phyloP scores from a whole-genome alignment of 2,113 vertebrate genomes.

The Ammodytes marinus region DNA sequence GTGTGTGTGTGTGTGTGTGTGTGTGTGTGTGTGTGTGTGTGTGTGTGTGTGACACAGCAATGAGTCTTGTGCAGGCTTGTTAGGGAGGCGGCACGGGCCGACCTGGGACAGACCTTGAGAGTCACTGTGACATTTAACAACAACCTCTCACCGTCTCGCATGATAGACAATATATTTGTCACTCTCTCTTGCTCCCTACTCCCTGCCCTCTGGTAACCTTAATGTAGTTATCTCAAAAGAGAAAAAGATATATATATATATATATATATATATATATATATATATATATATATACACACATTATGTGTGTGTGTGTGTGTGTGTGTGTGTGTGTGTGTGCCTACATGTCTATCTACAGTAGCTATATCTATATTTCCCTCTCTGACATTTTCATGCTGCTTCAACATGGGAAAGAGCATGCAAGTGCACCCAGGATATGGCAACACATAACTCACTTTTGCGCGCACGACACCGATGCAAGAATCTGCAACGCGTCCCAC shows the following conservation, averaged over 20 bases:
- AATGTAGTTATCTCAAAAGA: slow-evolving; percentile 10
- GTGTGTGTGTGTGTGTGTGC: slow-evolving; percentile 22
- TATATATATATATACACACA: too few species aligned
- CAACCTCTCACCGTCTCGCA: slow-evolving; percentile 37
- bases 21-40: background rate
- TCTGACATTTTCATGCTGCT: slow-evolving; percentile 23
- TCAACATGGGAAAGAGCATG: slow-evolving; percentile 1
- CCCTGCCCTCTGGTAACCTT: slow-evolving; percentile 33
- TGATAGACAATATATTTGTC: slow-evolving; percentile 57
- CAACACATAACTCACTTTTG: slow-evolving; percentile 37
- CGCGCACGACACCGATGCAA: background rate
- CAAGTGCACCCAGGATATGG: slow-evolving; percentile 13
- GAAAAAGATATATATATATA: slow-evolving; percentile 33
- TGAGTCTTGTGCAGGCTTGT: slow-evolving; percentile 1
- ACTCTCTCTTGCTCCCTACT: slow-evolving; percentile 7
- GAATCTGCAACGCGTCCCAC: slow-evolving; percentile 11
- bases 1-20: background rate
- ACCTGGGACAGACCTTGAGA: slow-evolving; percentile 54
- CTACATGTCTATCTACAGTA: slow-evolving; percentile 4
- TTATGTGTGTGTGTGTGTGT: background rate
- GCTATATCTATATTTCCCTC: slow-evolving; percentile 3
- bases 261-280: too few species aligned
- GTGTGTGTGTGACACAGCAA: slow-evolving; percentile 9
- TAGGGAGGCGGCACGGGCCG: background rate
- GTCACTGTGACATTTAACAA: slow-evolving; percentile 66